Evolutionary conservation across 92 coral and sea anemone species (phyloP), one percentile per base, ranked within the genome.

Genomic region (Siderastrea siderea): DNA sequence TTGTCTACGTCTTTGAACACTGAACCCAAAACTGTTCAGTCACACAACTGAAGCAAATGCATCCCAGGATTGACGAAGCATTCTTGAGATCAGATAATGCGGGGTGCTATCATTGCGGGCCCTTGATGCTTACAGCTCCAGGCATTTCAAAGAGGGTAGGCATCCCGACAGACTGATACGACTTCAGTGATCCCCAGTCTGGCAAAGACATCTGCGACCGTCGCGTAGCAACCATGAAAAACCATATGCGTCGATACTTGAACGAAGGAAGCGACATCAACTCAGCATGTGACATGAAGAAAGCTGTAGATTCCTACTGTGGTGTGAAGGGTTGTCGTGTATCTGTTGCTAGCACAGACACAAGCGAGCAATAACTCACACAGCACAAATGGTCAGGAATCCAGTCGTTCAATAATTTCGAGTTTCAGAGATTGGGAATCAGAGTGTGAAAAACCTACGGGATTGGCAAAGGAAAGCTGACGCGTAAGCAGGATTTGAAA

Each of bases 221-320:
- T 47, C 87, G 91, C 53, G 87, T 91, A 70, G 94, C 94, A 50
- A 70, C 91, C 49, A 88, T 82, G 89, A 91, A 87, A 75, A 82
- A 81, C 76, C 94, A 88, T 74, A 88, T 87, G 79, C 88, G 90
- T 38, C 88, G 94, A 60, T 88, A 71, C 75, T 49, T 87, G 50
- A 92, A 88, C 77, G 95, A 92, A 84, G 92, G 90, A 5, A 92
- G 79, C 53, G 77, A 92, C 70, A 88, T 92, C 66, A 75, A 71
- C 51, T 49, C 92, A 55, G 95, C 95, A 78, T 84, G 71, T 12
- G 95, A 88, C 69, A 92, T 92, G 95, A 92, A 88, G 74, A 88
- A 64, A 66, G 95, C 95, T 15, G 83, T 92, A 3, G 95, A 88
- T 59, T 83, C 95, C 17, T 84, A 92, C 73, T 90, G 92, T 71